phyloP scores from a whole-genome alignment of 2,113 vertebrate species.

The Camelus bactrianus region DNA sequence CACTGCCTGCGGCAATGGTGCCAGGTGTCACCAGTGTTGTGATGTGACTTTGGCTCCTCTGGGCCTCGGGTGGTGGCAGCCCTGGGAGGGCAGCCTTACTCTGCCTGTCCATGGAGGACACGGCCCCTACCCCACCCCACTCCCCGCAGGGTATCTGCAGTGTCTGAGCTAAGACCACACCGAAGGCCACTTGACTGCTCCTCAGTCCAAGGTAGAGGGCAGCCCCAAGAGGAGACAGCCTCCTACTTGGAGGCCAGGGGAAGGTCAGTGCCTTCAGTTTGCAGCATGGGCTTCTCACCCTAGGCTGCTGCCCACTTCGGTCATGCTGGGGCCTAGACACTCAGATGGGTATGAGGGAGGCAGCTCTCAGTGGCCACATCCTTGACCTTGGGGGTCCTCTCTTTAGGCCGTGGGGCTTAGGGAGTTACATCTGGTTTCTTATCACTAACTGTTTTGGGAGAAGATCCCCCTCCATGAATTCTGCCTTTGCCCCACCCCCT shows the following conservation, averaged over 20 bases:
- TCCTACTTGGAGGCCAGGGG: not conserved
- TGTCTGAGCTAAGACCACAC: not conserved
- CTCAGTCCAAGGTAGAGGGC: not conserved
- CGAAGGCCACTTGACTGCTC: not conserved
- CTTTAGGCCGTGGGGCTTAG: not conserved
- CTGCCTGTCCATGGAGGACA: not conserved
- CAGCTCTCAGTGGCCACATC: not conserved
- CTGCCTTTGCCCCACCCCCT: not conserved
- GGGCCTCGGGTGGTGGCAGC: not conserved
- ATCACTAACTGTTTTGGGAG: not conserved
- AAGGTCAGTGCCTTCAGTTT: not conserved
- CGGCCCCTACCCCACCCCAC: accelerated
- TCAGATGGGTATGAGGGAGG: not conserved
- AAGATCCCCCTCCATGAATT: not conserved
- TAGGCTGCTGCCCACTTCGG: not conserved
- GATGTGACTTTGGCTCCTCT: not conserved
- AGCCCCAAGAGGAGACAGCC: not conserved
- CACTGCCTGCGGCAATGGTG: not conserved
- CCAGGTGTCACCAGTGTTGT: not conserved
- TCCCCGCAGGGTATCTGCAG: not conserved
- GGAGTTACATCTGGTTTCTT: not conserved
- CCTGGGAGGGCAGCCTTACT: not conserved
- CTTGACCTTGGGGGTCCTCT: not conserved
- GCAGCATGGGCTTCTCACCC: not conserved
- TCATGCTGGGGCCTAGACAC: not conserved